Percentiles rank a stretch among this genome's conserved stretches.
These are phyloP conservation scores for Thera obeliscata DNA, from an alignment of 2,888 invertebrate species.

Conservation along the genomic window DNA sequence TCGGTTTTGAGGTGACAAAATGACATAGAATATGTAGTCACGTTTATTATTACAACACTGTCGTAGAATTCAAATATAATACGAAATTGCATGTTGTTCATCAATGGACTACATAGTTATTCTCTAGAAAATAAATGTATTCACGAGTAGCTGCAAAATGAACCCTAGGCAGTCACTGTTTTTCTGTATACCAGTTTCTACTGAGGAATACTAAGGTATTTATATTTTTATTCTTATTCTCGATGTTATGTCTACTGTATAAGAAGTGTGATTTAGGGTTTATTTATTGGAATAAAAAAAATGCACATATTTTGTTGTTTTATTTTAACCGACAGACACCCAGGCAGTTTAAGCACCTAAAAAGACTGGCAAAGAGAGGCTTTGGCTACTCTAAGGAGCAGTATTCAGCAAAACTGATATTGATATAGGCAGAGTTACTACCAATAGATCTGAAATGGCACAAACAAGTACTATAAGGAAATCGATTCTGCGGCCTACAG, in stretches of 20 bases:
- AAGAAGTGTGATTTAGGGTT: conserved; percentile 67
- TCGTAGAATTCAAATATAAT: conserved; percentile 52
- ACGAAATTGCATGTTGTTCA: conserved; percentile 63
- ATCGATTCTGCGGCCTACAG: too few relatives aligned
- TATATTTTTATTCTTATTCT: conserved; percentile 71
- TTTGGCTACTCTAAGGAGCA: too few relatives aligned
- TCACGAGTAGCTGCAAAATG: conserved; percentile 68
- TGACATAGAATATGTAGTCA: conserved; percentile 68
- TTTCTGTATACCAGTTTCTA: conserved; percentile 74
- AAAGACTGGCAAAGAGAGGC: not conserved
- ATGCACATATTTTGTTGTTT: conserved; percentile 42
- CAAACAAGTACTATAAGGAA: too few relatives aligned
- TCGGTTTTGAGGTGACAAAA: conserved; percentile 70
- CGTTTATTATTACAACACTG: conserved; percentile 53
- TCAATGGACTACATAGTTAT: conserved; percentile 56
- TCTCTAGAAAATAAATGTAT: conserved; percentile 60
- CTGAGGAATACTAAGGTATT: conserved; percentile 82
- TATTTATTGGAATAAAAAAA: conserved; percentile 60
- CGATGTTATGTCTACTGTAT: conserved; percentile 64
- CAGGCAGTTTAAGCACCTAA: not conserved
- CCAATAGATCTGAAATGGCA: too few relatives aligned
- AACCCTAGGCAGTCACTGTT: conserved; percentile 69
- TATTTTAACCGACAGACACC: not conserved
- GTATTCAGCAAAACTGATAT: too few relatives aligned
- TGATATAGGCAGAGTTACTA: too few relatives aligned